phyloP scores from a whole-genome alignment of 1,140 invertebrate species.

The Drosophila mauritiana region DNA sequence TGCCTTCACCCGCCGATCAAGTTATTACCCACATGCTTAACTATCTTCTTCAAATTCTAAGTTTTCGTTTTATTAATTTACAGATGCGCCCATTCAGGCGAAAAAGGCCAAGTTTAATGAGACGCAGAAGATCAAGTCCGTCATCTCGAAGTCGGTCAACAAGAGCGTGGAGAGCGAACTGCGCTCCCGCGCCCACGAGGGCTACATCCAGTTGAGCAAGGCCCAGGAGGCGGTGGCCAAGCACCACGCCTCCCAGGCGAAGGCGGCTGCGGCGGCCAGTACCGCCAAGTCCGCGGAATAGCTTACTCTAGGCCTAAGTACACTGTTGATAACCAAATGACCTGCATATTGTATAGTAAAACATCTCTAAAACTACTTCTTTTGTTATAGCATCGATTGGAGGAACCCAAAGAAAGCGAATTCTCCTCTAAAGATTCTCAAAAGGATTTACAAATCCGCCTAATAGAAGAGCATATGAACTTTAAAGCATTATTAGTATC shows the following conservation, averaged over 20 bases:
- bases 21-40: conserved; percentile 60
- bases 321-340: conserved; percentile 10
- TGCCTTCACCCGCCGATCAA: conserved; percentile 85
- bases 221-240: conserved; percentile 86
- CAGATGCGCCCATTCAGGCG: conserved; percentile 87
- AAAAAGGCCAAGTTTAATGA: conserved; percentile 87
- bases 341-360: not conserved
- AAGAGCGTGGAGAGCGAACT: conserved; percentile 87
- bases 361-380: not conserved
- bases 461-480: too few species aligned
- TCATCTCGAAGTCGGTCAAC: conserved; percentile 88
- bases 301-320: conserved; percentile 4
- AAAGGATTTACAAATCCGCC: too few species aligned
- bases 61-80: not conserved
- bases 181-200: conserved; percentile 85
- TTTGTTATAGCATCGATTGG: not conserved
- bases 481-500: too few species aligned
- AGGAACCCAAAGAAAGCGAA: not conserved
- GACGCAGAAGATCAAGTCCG: conserved; percentile 87
- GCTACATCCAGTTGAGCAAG: conserved; percentile 85
- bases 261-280: conserved; percentile 60
- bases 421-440: not conserved
- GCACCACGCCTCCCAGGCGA: conserved; percentile 66
- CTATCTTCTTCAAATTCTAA: not conserved
- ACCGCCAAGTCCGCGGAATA: conserved; percentile 43